Percentiles rank a stretch among this genome's conserved stretches.
Evolutionary conservation across 2,113 vertebrate genomes (phyloP).

Genomic region (Trichomycterus rosablanca): DNA sequence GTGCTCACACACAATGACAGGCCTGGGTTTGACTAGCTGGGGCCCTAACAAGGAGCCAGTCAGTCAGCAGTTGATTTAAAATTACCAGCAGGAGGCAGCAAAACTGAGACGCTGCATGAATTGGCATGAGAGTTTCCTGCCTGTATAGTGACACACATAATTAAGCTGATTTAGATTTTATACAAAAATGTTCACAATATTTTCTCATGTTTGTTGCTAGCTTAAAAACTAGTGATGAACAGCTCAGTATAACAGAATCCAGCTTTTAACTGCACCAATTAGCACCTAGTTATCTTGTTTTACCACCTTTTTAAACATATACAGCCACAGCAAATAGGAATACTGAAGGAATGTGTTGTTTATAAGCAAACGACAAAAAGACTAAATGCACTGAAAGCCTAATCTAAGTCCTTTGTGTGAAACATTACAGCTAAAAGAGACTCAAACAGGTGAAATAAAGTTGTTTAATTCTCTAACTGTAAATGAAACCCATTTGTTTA

Average conservation of each 20-base stretch:
- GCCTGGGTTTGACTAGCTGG: constrained; percentile 68
- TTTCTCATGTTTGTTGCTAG: no score
- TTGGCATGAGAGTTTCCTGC: constrained; percentile 83
- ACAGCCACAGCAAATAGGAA: neutral
- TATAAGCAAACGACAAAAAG: no score
- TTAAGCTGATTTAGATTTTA: constrained; percentile 85
- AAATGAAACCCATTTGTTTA: constrained; percentile 77
- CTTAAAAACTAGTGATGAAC: no score
- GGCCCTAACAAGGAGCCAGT: constrained; percentile 87
- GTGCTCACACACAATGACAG: constrained; percentile 74
- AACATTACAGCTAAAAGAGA: no score
- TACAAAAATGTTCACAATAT: constrained; percentile 82
- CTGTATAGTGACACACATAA: constrained; percentile 77
- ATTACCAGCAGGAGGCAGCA: constrained; percentile 90
- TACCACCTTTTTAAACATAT: neutral
- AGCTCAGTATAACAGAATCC: constrained; percentile 24
- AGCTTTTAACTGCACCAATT: constrained; percentile 39
- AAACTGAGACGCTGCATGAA: constrained; percentile 79
- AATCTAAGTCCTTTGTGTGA: no score
- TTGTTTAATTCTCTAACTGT: constrained; percentile 66
- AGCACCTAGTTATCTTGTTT: no score
- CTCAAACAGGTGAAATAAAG: constrained; percentile 55
- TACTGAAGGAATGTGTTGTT: no score
- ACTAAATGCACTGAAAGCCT: no score
- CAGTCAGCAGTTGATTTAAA: constrained; percentile 90